Percentiles rank a stretch among this genome's conserved stretches.
phyloP scores from a whole-genome alignment of 2,113 vertebrate genomes.

The Sturnus vulgaris region DNA sequence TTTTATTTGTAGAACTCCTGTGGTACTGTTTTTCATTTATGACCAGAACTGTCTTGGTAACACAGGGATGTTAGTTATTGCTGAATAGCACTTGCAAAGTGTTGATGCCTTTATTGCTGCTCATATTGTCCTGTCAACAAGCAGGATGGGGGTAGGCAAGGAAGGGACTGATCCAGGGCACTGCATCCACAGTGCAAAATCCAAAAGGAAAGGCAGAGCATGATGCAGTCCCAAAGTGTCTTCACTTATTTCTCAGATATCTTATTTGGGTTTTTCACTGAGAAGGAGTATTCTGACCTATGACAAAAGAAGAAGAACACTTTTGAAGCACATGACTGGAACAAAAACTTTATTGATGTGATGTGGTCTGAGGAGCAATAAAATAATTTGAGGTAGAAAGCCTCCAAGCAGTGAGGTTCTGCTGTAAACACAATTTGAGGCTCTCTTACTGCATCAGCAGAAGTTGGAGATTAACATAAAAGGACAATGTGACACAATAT shows the following conservation, averaged over 20 bases:
- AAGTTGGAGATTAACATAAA: not conserved
- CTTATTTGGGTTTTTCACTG: not conserved
- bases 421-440: not conserved
- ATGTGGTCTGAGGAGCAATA: not conserved
- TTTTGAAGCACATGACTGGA: not conserved
- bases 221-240: not conserved
- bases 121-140: not conserved
- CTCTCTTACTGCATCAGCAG: not conserved
- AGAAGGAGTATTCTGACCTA: not conserved
- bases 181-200: not conserved
- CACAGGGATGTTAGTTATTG: not conserved
- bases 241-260: not conserved
- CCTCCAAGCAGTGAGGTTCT: not conserved
- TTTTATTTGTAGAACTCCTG: not conserved
- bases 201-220: not conserved
- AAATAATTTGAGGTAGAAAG: not conserved
- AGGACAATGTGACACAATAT: not conserved
- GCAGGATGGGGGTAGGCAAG: not conserved
- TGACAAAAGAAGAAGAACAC: not conserved
- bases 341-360: not conserved
- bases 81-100: not conserved
- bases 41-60: not conserved
- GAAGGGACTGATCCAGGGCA: not conserved
- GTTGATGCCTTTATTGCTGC: not conserved
- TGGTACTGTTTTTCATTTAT: not conserved